A percentile compares a stretch with the other conserved stretches of the same genome.
phyloP scores from a whole-genome alignment of 2,113 vertebrate genomes.

The Channa argus region DNA sequence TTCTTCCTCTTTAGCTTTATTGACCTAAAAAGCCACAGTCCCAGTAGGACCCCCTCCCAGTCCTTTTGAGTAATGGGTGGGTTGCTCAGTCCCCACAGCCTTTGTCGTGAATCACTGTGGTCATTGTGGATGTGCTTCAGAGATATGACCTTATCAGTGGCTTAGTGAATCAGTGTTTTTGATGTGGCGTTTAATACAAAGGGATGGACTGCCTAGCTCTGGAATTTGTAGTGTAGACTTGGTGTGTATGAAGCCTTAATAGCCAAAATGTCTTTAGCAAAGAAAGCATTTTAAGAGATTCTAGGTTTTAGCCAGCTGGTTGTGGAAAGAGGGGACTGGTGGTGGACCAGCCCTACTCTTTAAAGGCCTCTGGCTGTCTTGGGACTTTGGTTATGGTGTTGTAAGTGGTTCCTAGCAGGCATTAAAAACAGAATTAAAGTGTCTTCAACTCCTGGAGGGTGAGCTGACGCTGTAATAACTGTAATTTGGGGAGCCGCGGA shows the following conservation, averaged over 20 bases:
- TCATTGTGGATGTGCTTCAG: constrained; percentile 26
- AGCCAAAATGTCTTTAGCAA: background rate
- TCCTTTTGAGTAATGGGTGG: constrained; percentile 42
- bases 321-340: constrained; percentile 31
- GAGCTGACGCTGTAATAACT: constrained; percentile 73
- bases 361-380: constrained; percentile 51
- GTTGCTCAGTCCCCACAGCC: constrained; percentile 34
- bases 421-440: constrained; percentile 59
- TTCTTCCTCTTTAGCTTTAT: constrained; percentile 19
- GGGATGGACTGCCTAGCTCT: constrained; percentile 1
- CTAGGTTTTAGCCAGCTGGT: constrained; percentile 54
- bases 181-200: constrained; percentile 27
- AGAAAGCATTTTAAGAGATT: constrained; percentile 28
- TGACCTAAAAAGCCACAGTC: constrained; percentile 65
- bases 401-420: constrained; percentile 69
- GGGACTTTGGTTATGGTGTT: constrained; percentile 57
- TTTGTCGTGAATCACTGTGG: constrained; percentile 32
- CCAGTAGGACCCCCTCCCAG: constrained; percentile 28
- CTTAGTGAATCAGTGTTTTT: constrained; percentile 40
- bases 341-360: constrained; percentile 51
- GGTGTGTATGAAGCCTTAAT: background rate
- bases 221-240: background rate
- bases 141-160: constrained; percentile 48
- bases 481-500: constrained; percentile 68
- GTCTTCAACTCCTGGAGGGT: constrained; percentile 54